A percentile compares a stretch with the other conserved stretches of the same genome.
Conservation (phyloP, 2,797 vertebrate genomes). For the Propithecus perrieri region DNA sequence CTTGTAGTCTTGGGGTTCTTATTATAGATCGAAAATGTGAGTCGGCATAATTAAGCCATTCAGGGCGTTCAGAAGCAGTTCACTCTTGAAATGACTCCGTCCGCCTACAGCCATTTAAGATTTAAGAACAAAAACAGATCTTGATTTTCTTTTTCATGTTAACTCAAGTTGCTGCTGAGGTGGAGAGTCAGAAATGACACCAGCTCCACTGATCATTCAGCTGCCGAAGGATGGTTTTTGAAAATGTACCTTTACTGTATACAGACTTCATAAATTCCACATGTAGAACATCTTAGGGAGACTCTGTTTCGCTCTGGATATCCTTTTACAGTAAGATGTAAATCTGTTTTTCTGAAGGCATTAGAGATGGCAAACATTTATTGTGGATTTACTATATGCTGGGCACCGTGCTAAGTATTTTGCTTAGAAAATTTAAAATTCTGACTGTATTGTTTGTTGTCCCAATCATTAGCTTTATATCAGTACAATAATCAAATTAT, state of each 20-base stretch:
- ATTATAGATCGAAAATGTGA: slow-evolving; percentile 88
- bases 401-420: background rate
- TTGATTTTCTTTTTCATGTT: slow-evolving; percentile 85
- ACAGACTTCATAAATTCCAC: background rate
- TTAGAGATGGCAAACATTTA: background rate
- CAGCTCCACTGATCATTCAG: slow-evolving; percentile 71
- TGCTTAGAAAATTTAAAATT: background rate
- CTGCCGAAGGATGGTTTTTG: slow-evolving; percentile 56
- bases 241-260: slow-evolving; percentile 30
- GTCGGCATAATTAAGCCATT: slow-evolving; percentile 86
- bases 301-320: background rate
- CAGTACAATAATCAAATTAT: slow-evolving; percentile 36
- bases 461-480: background rate
- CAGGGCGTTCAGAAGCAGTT: slow-evolving; percentile 82
- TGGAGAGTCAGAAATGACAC: slow-evolving; percentile 77
- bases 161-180: slow-evolving; percentile 80
- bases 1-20: slow-evolving; percentile 83
- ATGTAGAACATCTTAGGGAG: background rate
- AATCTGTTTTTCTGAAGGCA: slow-evolving; percentile 11
- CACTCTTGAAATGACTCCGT: slow-evolving; percentile 87
- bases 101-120: slow-evolving; percentile 87
- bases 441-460: background rate
- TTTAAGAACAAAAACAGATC: slow-evolving; percentile 85
- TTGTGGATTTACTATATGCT: background rate
- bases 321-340: background rate